Conservation (phyloP, 1,140 invertebrate species). For the Microplitis mediator region DNA sequence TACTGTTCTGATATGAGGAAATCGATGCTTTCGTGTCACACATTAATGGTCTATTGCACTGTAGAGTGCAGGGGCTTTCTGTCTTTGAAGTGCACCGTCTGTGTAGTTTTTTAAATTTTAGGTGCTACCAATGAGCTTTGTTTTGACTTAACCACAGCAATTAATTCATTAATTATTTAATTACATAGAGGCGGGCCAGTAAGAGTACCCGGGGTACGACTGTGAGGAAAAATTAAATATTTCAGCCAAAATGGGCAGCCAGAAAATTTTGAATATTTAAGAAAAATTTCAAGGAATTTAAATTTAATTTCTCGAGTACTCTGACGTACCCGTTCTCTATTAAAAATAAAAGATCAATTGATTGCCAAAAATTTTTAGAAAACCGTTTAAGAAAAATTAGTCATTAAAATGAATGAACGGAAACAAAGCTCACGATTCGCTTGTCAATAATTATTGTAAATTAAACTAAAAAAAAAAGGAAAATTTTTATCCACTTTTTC, state of each 20-base stretch:
- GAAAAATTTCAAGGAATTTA: too few species aligned
- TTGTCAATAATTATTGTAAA: constrained; percentile 37
- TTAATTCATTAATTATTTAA: too few species aligned
- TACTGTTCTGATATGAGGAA: neutral
- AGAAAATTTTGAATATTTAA: too few species aligned
- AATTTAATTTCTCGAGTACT: too few species aligned
- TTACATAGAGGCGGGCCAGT: too few species aligned
- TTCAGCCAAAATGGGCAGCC: too few species aligned
- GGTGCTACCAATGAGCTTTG: constrained; percentile 28
- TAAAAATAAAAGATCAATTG: too few species aligned
- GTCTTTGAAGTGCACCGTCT: constrained; percentile 35
- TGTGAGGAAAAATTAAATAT: too few species aligned
- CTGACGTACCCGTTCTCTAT: too few species aligned
- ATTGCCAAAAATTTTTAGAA: too few species aligned
- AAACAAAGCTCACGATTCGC: constrained; percentile 29
- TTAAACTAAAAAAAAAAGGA: constrained; percentile 18
- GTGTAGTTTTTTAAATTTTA: constrained; percentile 35
- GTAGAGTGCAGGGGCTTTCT: constrained; percentile 38
- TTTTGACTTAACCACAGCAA: neutral
- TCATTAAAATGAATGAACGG: neutral
- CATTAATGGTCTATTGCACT: constrained; percentile 30
- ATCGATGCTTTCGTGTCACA: constrained; percentile 8
- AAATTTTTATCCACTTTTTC: constrained; percentile 32
- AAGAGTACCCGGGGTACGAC: too few species aligned
- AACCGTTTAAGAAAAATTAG: too few species aligned